Base-by-base conservation (phyloP, 2,888 invertebrate species). In the Mayetiola destructor region DNA sequence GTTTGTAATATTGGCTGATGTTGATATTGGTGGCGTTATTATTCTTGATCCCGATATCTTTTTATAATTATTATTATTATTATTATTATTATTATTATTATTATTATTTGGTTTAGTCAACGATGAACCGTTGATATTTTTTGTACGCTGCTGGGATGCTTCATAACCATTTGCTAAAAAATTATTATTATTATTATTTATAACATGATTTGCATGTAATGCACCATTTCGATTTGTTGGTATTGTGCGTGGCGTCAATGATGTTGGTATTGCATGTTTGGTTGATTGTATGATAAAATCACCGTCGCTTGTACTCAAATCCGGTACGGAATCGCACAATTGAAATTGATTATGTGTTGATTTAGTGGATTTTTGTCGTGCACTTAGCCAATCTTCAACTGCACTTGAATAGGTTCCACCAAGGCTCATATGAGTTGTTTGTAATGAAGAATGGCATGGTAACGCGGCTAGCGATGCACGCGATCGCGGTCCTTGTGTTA, bases 321-420 rank as follows among this genome's bases (percentile, higher is more conserved):
- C 72, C 14, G 72, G 72, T 40, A 72, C 72, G 0, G 72, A 72
- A 55, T 72, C 72, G 40, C 71, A 71, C 61, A 71, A 69, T 42
- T 70, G 62, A 62, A 71, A 72, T 58, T 70, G 70, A 66, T 70
- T 72, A 66, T 70, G 71, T 29, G 65, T 65, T 40, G 70, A 67
- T 29, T 64, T 68, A 10, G 56, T 37, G 60, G 73, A 68, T 68
- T 73, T 73, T 59, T 73, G 71, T 64, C 73, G 68, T 61, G 75
- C 73, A 67, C 76, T 71, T 53, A 76, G 65, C 77, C 77, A 78
- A 60, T 77, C 77, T 55, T 77, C 77, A 60, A 78, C 64, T n/a
- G 73, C 73, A 61, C 72, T 76, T 37, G 77, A 76, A 63, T 77
- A 71, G 48, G 73, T 74, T 61, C 73, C 69, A 59, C 72, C 72